Conservation (phyloP, 37 sponge, comb jelly and placozoan species). For the Crambe crambe region DNA sequence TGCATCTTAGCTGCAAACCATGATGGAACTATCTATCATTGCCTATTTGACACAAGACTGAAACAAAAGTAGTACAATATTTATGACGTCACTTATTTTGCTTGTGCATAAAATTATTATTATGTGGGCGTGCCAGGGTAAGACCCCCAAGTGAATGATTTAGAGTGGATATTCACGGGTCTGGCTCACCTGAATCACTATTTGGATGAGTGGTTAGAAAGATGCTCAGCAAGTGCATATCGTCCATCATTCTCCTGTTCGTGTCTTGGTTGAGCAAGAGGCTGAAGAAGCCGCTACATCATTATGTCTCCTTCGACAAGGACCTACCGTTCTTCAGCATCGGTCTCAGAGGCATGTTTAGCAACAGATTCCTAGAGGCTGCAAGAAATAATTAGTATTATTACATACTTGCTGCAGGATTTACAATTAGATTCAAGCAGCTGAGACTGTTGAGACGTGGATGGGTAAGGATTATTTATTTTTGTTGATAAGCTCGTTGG, state of each 20-base stretch:
- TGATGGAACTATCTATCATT: background rate
- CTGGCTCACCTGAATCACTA: too few relatives aligned
- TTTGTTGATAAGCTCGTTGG: too few relatives aligned
- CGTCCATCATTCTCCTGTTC: background rate
- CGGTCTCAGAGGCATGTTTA: background rate
- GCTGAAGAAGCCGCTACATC: background rate
- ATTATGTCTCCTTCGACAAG: background rate
- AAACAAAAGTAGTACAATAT: background rate
- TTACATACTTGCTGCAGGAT: background rate
- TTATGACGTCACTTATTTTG: background rate
- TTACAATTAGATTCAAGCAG: background rate
- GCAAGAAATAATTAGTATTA: too few relatives aligned
- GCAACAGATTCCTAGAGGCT: too few relatives aligned
- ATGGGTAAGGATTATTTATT: slow-evolving; percentile 2
- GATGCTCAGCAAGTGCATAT: slow-evolving; percentile 2
- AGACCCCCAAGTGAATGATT: too few relatives aligned
- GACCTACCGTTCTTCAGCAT: background rate
- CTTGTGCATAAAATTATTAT: background rate
- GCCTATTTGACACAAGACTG: slow-evolving; percentile 1
- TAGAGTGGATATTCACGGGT: too few relatives aligned
- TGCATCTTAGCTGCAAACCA: background rate
- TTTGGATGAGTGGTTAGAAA: background rate
- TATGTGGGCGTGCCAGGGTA: background rate
- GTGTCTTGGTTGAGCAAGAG: background rate
- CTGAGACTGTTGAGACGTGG: background rate